phyloP scores from a whole-genome alignment of 2,113 vertebrate species.

The Nothobranchius kuhntae region DNA sequence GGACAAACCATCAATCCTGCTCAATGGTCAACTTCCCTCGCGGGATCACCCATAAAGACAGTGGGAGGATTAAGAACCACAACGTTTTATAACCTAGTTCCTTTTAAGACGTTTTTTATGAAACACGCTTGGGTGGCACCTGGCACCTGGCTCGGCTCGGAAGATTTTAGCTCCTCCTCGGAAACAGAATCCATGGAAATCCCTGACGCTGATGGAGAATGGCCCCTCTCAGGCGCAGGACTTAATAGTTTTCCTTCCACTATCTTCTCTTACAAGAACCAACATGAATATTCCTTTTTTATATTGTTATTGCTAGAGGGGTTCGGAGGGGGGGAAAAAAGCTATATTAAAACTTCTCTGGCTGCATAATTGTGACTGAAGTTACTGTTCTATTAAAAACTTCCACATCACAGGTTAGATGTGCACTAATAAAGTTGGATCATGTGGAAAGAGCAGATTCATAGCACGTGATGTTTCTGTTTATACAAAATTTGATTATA shows the following conservation, averaged over 20 bases:
- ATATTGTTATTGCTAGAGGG: neutral
- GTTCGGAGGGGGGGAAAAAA: neutral
- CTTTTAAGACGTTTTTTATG: neutral
- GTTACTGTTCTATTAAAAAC: too few species aligned
- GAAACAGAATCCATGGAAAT: neutral
- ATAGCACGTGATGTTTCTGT: neutral
- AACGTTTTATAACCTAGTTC: too few species aligned
- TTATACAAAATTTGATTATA: neutral
- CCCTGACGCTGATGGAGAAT: neutral
- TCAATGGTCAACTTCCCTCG: too few species aligned
- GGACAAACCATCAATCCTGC: too few species aligned
- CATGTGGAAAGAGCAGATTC: neutral
- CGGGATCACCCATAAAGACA: too few species aligned
- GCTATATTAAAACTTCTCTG: neutral
- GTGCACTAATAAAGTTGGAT: neutral
- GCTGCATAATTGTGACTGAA: neutral
- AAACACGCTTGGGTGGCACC: neutral
- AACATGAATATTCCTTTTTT: slow-evolving; percentile 11
- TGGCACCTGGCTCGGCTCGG: too few species aligned
- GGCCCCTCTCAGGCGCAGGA: neutral
- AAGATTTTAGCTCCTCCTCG: neutral
- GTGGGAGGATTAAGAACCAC: too few species aligned
- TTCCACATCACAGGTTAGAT: neutral
- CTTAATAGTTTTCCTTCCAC: slow-evolving; percentile 5
- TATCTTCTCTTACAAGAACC: slow-evolving; percentile 5